Conservation (phyloP, 2,888 invertebrate species). For the Caenorhabditis parvicauda region DNA sequence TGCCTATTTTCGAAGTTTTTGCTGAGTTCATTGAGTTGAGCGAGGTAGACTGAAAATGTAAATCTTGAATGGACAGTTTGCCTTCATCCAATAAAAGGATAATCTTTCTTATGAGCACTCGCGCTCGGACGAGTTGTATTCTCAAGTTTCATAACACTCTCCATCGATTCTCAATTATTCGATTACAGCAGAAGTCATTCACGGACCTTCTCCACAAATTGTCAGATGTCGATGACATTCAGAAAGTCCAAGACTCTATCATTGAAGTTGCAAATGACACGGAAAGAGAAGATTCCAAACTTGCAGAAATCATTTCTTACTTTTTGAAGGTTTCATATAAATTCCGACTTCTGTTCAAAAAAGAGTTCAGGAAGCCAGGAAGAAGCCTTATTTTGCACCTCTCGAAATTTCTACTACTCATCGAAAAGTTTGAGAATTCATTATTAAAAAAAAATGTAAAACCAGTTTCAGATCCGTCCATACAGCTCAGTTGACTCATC, state of each 20-base stretch:
- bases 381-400: constrained; percentile 26
- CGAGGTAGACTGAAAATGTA: too few species aligned
- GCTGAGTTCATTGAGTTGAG: too few species aligned
- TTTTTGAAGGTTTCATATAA: constrained; percentile 23
- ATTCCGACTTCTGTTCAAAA: neutral
- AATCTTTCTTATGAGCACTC: too few species aligned
- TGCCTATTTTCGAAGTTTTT: neutral
- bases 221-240: constrained; percentile 27
- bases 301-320: constrained; percentile 29
- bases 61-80: too few species aligned
- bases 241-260: constrained; percentile 24
- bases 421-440: constrained; percentile 25
- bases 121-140: too few species aligned
- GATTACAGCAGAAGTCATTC: constrained; percentile 7
- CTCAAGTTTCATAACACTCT: too few species aligned
- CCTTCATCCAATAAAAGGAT: too few species aligned
- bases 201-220: constrained; percentile 22
- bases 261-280: constrained; percentile 24
- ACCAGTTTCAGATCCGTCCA: constrained; percentile 33
- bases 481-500: constrained; percentile 42
- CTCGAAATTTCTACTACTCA: constrained; percentile 38
- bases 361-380: constrained; percentile 16
- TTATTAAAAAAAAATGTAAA: constrained; percentile 1
- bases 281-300: constrained; percentile 32
- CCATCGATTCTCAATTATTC: too few species aligned